Base-by-base conservation (phyloP, 2,888 invertebrate genomes). In the Xanthia icteritia region DNA sequence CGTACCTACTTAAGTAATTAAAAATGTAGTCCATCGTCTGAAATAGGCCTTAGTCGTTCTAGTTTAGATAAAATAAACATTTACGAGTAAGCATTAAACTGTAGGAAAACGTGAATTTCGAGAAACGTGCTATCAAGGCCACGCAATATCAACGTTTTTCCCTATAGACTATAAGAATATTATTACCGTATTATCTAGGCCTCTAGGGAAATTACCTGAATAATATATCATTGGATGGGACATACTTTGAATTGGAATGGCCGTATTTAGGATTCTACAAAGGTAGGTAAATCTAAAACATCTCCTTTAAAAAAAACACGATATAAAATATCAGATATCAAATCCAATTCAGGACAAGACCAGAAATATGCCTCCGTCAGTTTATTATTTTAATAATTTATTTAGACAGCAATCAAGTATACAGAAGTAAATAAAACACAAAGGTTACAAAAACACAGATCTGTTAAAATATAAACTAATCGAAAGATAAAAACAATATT, bases 61-160 rank as follows among this genome's bases (percentile, higher is more conserved):
- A 63, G 79, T 79, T 82, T 31, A 58, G 36, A 73, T 70, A 58
- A 61, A 72, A 61, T 23, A 27, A 71, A 73, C 27, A 36, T 82
- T 80, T 71, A 56, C 65, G 31, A 72, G 2, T 58, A 54, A 31
- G 5, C 31, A 60, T 60, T 31, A 48, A 56, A 71, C 2, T 65
- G 56, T 17, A 42, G 27, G 56, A 67, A 65, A 80, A 68, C 51
- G 68, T 84, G 67, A 54, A 65, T 75, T 72, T 69, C 63, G 36
- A 69, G 56, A 75, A 75, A 61, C 68, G 56, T 63, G 69, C 23
- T 8, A 11, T 23, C 68, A 72, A 74, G 71, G 71, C 15, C 61
- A 31, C 15, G 9, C 51, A 67, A n/a, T 45, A 31, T 45, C 15
- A 48, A n/a, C 4, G 0, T 42, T 64, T 80, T 64, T 17, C 15